A percentile compares a stretch with the other conserved stretches of the same genome.
These are phyloP conservation scores for Yponomeuta cagnagella DNA, from an alignment of 2,888 invertebrate species.

Conservation along the genomic window DNA sequence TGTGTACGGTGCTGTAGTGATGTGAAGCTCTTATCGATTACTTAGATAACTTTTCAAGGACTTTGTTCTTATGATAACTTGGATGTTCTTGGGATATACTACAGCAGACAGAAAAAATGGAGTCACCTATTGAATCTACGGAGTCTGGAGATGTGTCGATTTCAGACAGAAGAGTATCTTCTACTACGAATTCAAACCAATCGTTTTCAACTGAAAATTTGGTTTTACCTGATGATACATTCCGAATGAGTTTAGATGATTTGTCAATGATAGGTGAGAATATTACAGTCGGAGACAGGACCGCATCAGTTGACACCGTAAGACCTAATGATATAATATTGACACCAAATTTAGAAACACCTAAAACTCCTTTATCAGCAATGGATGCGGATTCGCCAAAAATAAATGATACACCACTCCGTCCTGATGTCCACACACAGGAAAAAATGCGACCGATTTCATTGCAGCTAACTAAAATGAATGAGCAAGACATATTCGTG, in stretches of 20 bases:
- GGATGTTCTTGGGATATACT: neutral
- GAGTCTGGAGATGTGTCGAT: conserved; percentile 32
- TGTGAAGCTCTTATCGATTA: conserved; percentile 72
- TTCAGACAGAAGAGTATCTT: conserved; percentile 25
- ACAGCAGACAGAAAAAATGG: neutral
- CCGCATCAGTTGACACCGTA: conserved; percentile 37
- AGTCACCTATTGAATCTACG: conserved; percentile 29
- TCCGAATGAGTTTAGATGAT: conserved; percentile 58
- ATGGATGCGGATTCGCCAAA: neutral
- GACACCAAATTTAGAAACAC: conserved; percentile 11
- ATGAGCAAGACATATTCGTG: conserved; percentile 38
- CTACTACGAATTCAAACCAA: conserved; percentile 46
- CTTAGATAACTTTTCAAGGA: conserved; percentile 63
- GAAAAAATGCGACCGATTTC: conserved; percentile 21
- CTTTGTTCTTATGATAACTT: conserved; percentile 29
- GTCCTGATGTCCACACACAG: neutral
- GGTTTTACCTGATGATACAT: conserved; percentile 58
- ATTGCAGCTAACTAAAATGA: neutral
- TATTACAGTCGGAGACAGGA: conserved; percentile 50
- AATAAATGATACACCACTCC: neutral
- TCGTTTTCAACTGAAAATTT: conserved; percentile 47
- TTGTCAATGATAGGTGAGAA: conserved; percentile 60
- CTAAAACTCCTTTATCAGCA: conserved; percentile 29
- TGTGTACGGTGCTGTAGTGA: conserved; percentile 40
- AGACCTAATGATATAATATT: conserved; percentile 1